A percentile compares a stretch with the other conserved stretches of the same genome.
phyloP scores from a whole-genome alignment of 2,113 vertebrate genomes.

The Brevimyrus niger region DNA sequence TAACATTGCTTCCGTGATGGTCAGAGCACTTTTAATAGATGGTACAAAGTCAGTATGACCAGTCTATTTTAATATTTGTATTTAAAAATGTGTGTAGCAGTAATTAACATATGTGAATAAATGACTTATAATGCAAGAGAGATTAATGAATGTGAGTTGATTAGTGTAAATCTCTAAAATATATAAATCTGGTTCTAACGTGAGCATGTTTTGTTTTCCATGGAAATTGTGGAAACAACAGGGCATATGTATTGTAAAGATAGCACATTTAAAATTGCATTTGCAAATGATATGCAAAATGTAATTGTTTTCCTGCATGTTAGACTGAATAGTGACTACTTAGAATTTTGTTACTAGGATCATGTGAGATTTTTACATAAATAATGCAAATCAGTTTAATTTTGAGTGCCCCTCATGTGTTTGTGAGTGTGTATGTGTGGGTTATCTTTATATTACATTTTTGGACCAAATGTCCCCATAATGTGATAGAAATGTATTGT shows the following conservation, averaged over 20 bases:
- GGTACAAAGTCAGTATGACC: not conserved
- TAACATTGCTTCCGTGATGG: conserved; percentile 25
- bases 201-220: not conserved
- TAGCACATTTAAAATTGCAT: not conserved
- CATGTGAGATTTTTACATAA: not conserved
- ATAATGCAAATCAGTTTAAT: not conserved
- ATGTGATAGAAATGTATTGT: not conserved
- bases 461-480: not conserved
- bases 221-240: not conserved
- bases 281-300: not conserved
- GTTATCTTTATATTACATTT: not conserved
- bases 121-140: not conserved
- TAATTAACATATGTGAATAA: not conserved
- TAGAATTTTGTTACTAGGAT: not conserved
- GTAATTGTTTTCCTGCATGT: not conserved
- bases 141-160: not conserved
- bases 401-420: not conserved
- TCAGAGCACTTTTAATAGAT: conserved; percentile 14
- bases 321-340: not conserved
- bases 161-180: not conserved
- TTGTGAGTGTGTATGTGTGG: not conserved
- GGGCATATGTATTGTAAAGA: not conserved
- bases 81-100: not conserved
- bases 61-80: conserved; percentile 6
- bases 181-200: not conserved